Base-by-base conservation (phyloP, 2,113 vertebrate genomes). In the Sturnira hondurensis region DNA sequence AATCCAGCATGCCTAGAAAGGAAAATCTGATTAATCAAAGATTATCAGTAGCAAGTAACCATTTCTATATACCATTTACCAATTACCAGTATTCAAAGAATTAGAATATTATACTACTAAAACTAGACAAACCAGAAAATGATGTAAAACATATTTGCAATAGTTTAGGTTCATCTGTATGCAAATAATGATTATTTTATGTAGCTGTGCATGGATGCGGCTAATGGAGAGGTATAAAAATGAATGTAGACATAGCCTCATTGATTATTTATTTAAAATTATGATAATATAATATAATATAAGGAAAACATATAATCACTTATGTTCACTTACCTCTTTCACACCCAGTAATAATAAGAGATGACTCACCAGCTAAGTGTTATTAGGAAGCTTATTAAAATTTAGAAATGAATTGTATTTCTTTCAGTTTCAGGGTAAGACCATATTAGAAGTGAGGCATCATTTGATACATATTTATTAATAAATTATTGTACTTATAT, bases 341-440 rank as follows among this genome's bases (percentile, higher is more conserved):
- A 85, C 31, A 83, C 33, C 36, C 63, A 86, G 65, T 47, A 54
- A 86, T 61, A 54, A 28, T 38, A 63, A 94, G 41, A 52, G 15
- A 54, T 54, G 52, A 91, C 31, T 78, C 43, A 81, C 31, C 52
- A 80, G 36, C 71, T 78, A 17, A 16, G 26, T 68, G 52, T 82
- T 74, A 73, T 54, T 24, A 73, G 86, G 26, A 70, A 70, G 52
- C 54, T 78, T 95, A 86, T 86, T 95, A 71, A 52, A 71, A 71
- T 63, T 86, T 71, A 86, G 73, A 91, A 84, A 68, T 84, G 63
- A 91, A 56, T 70, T 88, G 24, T 4, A 88, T 86, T 91, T 95
- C 81, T 68, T 91, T 86, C 36, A 45, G 76, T 73, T 67, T 81
- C 33, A 81, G 81, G 78, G 11, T 61, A 31, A 13, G 65, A 81